These are phyloP conservation scores for Phylloscopus trochiloides DNA, from an alignment of 2,113 vertebrate species.

Conservation along the genomic window DNA sequence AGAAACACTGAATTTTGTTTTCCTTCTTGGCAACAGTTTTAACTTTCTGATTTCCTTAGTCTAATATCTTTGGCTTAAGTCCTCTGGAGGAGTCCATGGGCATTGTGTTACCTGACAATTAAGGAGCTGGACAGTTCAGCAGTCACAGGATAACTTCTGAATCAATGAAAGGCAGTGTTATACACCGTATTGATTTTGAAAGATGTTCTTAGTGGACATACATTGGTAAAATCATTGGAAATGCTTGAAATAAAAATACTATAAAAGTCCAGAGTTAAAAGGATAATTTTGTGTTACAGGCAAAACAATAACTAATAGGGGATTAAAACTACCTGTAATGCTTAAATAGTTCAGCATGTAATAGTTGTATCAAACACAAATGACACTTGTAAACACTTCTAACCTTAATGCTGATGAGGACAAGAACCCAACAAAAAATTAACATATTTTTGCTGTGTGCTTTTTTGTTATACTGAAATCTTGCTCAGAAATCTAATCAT, in stretches of 20 bases:
- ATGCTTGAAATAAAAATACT: not conserved
- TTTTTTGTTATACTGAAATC: not conserved
- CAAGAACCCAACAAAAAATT: not conserved
- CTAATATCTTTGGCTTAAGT: not conserved
- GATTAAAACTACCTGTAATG: not conserved
- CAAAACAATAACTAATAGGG: not conserved
- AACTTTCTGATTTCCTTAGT: not conserved
- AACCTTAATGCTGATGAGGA: not conserved
- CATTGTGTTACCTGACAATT: not conserved
- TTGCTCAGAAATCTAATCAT: not conserved
- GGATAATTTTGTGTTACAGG: not conserved
- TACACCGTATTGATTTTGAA: not conserved
- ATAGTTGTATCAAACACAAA: not conserved
- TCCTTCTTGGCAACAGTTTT: not conserved
- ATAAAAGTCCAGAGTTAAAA: not conserved
- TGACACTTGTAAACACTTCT: not conserved
- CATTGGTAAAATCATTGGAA: not conserved
- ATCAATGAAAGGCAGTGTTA: not conserved
- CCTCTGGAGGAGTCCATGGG: not conserved
- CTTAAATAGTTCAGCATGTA: not conserved
- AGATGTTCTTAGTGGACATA: not conserved
- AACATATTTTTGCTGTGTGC: fast-evolving
- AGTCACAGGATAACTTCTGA: not conserved
- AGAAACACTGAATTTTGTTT: not conserved
- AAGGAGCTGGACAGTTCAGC: not conserved